Percentiles rank a stretch among this genome's conserved stretches.
phyloP scores from a whole-genome alignment of 2,113 vertebrate species.

The Podarcis raffonei region DNA sequence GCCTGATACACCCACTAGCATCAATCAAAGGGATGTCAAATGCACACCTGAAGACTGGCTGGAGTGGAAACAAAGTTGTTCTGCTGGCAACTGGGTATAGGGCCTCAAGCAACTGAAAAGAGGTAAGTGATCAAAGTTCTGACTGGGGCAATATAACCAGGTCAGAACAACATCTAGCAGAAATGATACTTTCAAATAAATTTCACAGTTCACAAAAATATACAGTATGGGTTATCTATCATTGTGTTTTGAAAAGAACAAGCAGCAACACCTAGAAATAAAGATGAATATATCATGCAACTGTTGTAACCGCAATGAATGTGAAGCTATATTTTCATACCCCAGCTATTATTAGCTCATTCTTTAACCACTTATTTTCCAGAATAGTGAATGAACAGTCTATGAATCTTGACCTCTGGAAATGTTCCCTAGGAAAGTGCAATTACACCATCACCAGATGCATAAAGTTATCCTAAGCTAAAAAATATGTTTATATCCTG shows the following conservation, averaged over 20 bases:
- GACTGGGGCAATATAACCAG: background rate
- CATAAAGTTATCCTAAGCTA: too few species aligned
- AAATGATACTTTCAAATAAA: background rate
- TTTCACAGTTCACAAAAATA: background rate
- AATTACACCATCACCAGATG: too few species aligned
- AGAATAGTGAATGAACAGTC: background rate
- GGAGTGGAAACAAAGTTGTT: background rate
- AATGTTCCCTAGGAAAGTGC: too few species aligned
- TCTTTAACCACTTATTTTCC: background rate
- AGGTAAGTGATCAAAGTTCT: background rate
- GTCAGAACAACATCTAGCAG: background rate
- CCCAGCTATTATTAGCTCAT: background rate
- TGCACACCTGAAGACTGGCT: background rate
- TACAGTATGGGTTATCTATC: background rate
- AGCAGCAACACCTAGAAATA: background rate
- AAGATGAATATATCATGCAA: background rate
- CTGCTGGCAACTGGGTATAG: background rate
- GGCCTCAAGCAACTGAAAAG: background rate
- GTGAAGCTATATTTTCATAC: background rate
- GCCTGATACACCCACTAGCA: background rate
- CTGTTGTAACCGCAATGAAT: background rate
- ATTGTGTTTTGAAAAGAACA: background rate
- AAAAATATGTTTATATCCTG: too few species aligned
- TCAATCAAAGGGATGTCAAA: background rate
- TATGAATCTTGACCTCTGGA: background rate